Evolutionary conservation across 2,113 vertebrate genomes (phyloP).

Genomic region (Castor canadensis): DNA sequence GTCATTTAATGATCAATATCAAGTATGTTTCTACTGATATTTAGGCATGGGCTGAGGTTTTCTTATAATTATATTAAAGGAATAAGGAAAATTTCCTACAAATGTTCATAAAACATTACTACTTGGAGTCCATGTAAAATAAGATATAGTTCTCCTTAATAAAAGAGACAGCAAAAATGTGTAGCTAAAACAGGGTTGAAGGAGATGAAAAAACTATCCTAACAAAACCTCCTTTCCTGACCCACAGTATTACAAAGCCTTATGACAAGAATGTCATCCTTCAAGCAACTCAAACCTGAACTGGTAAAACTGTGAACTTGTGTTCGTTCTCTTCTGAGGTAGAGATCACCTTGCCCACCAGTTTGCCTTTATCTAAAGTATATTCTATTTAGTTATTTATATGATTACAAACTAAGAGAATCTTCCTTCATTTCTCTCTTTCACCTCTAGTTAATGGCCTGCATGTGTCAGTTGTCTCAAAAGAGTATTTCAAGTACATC

Average conservation of each 20-base stretch:
- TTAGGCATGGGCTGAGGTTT: neutral
- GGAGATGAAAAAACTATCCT: no score
- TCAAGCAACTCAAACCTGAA: neutral
- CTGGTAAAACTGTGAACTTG: neutral
- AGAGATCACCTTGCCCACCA: neutral
- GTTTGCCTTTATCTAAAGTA: neutral
- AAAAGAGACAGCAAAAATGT: neutral
- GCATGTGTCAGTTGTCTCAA: neutral
- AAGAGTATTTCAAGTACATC: neutral
- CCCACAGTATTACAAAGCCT: neutral
- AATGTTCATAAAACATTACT: neutral
- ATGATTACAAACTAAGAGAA: neutral
- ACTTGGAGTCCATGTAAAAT: neutral
- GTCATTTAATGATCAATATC: slow-evolving; percentile 7
- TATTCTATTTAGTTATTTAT: neutral
- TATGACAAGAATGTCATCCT: neutral
- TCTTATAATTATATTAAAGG: neutral
- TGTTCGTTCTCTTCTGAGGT: neutral
- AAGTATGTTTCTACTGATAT: neutral
- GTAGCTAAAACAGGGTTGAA: neutral
- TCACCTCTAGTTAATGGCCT: neutral
- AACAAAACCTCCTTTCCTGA: neutral
- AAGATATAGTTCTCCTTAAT: neutral
- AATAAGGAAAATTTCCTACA: slow-evolving; percentile 28
- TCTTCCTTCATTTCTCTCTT: neutral